These are phyloP conservation scores for Apis mellifera DNA, from an alignment of 1,140 invertebrate genomes.

Conservation along the genomic window DNA sequence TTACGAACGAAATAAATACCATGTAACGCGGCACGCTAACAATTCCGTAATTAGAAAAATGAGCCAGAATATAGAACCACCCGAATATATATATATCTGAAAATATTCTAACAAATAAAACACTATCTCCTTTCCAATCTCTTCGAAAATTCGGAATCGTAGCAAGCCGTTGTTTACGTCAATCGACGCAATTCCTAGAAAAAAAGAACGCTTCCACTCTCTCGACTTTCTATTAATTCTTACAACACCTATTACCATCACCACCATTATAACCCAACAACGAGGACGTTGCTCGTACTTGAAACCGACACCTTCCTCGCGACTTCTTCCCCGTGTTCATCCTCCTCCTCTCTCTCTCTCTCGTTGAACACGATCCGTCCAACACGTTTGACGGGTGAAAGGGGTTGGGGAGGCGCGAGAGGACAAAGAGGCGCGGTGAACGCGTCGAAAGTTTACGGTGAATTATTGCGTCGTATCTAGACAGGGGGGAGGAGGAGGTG, in stretches of 20 bases:
- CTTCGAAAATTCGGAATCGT: too few relatives aligned
- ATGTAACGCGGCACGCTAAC: too few relatives aligned
- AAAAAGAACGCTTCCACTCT: not conserved
- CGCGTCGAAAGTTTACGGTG: conserved; percentile 71
- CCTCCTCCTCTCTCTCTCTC: not conserved
- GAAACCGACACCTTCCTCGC: conserved; percentile 29
- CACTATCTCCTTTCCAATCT: too few relatives aligned
- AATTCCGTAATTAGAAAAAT: too few relatives aligned
- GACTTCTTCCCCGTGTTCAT: not conserved
- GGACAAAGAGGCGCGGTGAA: conserved; percentile 22
- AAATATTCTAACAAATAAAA: too few relatives aligned
- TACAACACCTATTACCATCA: not conserved
- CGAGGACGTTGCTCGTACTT: conserved; percentile 38
- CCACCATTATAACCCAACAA: not conserved
- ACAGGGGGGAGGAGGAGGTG: conserved; percentile 12
- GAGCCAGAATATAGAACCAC: too few relatives aligned
- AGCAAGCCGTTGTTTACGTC: too few relatives aligned
- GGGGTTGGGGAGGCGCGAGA: not conserved
- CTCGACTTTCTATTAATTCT: conserved; percentile 2
- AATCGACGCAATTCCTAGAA: too few relatives aligned
- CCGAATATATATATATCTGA: too few relatives aligned
- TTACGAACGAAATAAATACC: too few relatives aligned
- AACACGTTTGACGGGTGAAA: not conserved
- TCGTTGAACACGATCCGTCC: conserved; percentile 12
- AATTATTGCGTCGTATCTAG: conserved; percentile 74